Evolutionary conservation across 2,797 vertebrate species (phyloP).

Genomic region (Podargus strigoides): DNA sequence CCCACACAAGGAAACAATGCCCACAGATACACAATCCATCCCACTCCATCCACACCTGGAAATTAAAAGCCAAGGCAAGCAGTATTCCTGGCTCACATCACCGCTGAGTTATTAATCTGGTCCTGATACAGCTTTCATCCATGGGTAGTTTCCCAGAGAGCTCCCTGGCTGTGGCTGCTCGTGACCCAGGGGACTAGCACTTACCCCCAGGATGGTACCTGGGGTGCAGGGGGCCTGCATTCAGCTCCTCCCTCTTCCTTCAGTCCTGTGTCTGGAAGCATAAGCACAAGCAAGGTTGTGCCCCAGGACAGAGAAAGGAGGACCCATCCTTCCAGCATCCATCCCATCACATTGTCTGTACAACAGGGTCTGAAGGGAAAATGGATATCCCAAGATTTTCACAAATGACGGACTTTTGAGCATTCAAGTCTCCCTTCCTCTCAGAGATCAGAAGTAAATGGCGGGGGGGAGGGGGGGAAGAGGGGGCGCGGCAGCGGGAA

Average conservation of each 20-base stretch:
- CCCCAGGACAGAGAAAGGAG: rapidly evolving
- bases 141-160: rapidly evolving
- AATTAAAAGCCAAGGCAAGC: background rate
- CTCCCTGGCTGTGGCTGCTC: background rate
- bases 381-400: background rate
- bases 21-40: background rate
- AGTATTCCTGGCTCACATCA: rapidly evolving
- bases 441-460: background rate
- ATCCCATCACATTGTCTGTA: background rate
- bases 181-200: no score
- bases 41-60: rapidly evolving
- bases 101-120: background rate
- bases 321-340: background rate
- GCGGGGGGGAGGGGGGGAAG: no score
- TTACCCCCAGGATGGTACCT: no score
- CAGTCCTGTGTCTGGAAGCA: background rate
- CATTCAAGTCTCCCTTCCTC: background rate
- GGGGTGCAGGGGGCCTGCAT: rapidly evolving
- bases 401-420: background rate
- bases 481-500: no score
- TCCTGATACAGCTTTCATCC: background rate
- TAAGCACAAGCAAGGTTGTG: background rate
- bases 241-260: background rate
- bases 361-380: background rate
- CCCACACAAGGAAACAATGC: rapidly evolving